Base-by-base conservation (phyloP, 2,888 invertebrate genomes). In the Argyra leucocephala region DNA sequence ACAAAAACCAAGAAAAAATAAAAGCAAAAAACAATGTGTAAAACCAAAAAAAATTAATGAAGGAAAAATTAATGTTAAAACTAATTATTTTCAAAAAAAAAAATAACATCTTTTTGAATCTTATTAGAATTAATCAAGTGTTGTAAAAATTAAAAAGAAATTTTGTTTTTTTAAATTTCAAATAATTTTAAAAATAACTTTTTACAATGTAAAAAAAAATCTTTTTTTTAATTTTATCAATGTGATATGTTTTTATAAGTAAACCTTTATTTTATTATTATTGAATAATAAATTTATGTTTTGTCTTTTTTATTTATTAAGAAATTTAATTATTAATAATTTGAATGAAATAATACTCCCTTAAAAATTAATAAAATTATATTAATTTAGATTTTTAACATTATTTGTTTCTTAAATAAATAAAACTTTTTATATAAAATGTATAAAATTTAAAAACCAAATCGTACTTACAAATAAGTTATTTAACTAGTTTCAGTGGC, bases 161-260 rank as follows among this genome's bases (percentile, higher is more conserved):
- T n/a, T 31, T 6, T 6, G 7, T 31, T 31, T 31, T 31, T 31
- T 31, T 31, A 10, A 31, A 7, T 31, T 10, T 10, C 7, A 31
- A 31, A 31, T 12, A 10, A 6, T 31, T 31, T 31, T 48, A 3
- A 48, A 48, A 48, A 48, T 48, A 48, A 48, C 5, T 31, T 31
- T 48, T 48, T 48, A 48, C 48, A 48, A 18, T 48, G 48, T 48
- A 48, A 48, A 48, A 48, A 48, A 18, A 48, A 48, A 18, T 48
- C 18, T 48, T 48, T 48, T 48, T 48, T n/a, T 48, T 48, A 48
- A 48, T 18, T 48, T 48, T 48, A n/a, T 48, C 12, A 48, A 12
- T 48, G 48, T 48, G 48, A 48, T 48, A 48, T 48, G 48, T 48
- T 48, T 48, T 48, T 48, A 48, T 48, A 48, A 48, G 48, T 15